Conservation (phyloP, 2,888 invertebrate species). For the Caenorhabditis angaria region DNA sequence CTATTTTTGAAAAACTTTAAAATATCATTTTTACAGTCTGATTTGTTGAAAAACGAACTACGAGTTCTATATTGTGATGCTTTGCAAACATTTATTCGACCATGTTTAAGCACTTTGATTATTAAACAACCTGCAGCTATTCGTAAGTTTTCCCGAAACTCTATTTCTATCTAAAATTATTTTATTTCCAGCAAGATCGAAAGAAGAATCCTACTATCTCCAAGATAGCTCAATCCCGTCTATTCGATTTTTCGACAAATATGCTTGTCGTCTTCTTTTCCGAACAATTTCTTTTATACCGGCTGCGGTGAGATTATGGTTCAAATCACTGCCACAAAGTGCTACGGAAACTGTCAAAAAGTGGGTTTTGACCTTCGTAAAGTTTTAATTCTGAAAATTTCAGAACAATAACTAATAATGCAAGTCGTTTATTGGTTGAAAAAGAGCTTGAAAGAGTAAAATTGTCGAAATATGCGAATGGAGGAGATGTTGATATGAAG, state of each 20-base stretch:
- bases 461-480: conserved; percentile 25
- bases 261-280: conserved; percentile 27
- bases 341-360: conserved; percentile 60
- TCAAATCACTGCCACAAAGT: conserved; percentile 72
- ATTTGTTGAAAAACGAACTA: background rate
- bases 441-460: conserved; percentile 72
- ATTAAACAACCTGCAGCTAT: conserved; percentile 1
- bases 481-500: conserved; percentile 5
- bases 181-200: conserved; percentile 23
- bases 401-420: conserved; percentile 23
- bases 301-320: conserved; percentile 74
- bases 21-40: background rate
- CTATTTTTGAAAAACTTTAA: background rate
- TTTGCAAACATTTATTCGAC: background rate
- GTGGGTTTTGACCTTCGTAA: background rate
- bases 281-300: conserved; percentile 73
- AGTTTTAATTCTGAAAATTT: conserved; percentile 10
- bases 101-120: conserved; percentile 5
- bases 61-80: conserved; percentile 15
- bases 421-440: conserved; percentile 52
- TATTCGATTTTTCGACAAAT: conserved; percentile 20
- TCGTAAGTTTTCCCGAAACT: background rate
- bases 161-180: background rate
- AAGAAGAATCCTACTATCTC: conserved; percentile 24
- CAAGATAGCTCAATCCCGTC: background rate